A percentile compares a stretch with the other conserved stretches of the same genome.
These are phyloP conservation scores for Drosophila asahinai DNA, from an alignment of 1,140 invertebrate genomes.

Conservation along the genomic window DNA sequence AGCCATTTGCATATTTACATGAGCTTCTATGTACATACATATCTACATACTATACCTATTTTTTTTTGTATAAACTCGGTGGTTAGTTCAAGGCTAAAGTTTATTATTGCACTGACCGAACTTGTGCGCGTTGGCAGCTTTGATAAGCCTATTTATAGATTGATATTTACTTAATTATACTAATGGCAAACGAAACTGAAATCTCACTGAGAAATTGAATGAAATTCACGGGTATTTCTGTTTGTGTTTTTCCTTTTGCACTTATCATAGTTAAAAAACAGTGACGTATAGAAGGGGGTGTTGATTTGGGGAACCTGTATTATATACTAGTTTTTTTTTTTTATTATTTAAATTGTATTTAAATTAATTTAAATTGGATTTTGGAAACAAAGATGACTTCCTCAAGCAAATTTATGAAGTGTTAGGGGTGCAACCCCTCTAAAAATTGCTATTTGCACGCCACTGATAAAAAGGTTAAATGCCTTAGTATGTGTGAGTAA, in stretches of 20 bases:
- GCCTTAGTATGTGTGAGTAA: conserved; percentile 19
- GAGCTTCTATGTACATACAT: not conserved
- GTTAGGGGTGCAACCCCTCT: not conserved
- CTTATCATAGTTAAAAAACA: conserved; percentile 48
- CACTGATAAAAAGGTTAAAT: conserved; percentile 18
- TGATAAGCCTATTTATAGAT: conserved; percentile 49
- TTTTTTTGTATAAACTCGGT: conserved; percentile 18
- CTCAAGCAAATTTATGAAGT: not conserved
- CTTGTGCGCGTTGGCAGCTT: conserved; percentile 32
- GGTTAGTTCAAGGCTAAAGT: conserved; percentile 66
- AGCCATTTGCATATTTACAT: conserved; percentile 26
- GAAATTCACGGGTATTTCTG: conserved; percentile 42
- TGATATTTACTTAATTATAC: conserved; percentile 54
- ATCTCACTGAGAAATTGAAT: conserved; percentile 65
- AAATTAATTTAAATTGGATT: not conserved
- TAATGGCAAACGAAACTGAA: conserved; percentile 73
- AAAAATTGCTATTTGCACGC: not conserved
- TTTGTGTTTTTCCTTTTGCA: conserved; percentile 48
- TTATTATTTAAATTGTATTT: not conserved
- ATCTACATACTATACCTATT: not conserved
- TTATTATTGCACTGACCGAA: conserved; percentile 25
- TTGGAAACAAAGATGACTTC: not conserved
- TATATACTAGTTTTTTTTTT: no score
- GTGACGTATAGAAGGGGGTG: conserved; percentile 7
- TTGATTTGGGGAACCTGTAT: not conserved